phyloP scores from a whole-genome alignment of 2,888 invertebrate species.

The Drosophila pseudotakahashii region DNA sequence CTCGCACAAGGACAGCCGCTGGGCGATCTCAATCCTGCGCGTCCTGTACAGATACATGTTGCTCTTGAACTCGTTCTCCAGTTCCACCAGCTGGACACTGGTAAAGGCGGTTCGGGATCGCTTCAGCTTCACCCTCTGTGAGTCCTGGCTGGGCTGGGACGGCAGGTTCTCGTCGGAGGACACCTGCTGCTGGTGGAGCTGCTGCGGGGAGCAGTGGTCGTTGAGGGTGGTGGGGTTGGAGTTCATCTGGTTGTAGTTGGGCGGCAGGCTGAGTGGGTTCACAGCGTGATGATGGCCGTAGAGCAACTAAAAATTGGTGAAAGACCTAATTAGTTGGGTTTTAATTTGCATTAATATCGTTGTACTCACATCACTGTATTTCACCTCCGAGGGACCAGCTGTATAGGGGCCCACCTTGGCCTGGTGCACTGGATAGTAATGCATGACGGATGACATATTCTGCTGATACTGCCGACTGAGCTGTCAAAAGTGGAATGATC shows the following conservation, averaged over 20 bases:
- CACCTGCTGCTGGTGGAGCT: slow-evolving; percentile 43
- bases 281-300: slow-evolving; percentile 46
- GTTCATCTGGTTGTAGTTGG: slow-evolving; percentile 27
- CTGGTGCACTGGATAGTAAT: slow-evolving; percentile 73
- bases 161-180: slow-evolving; percentile 66
- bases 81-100: slow-evolving; percentile 96
- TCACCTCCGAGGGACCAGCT: slow-evolving; percentile 45
- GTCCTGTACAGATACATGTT: slow-evolving; percentile 97
- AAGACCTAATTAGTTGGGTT: not conserved
- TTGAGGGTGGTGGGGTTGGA: slow-evolving; percentile 26
- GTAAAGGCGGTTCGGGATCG: slow-evolving; percentile 95
- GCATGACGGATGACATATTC: slow-evolving; percentile 72
- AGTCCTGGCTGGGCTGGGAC: slow-evolving; percentile 53
- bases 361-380: slow-evolving; percentile 62
- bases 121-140: slow-evolving; percentile 65
- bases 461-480: slow-evolving; percentile 32
- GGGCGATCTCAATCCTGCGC: slow-evolving; percentile 97
- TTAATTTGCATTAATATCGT: fast-evolving
- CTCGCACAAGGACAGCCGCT: slow-evolving; percentile 94
- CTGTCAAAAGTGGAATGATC: slow-evolving; percentile 60
- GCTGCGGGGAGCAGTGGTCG: slow-evolving; percentile 23
- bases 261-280: slow-evolving; percentile 26
- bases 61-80: slow-evolving; percentile 98
- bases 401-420: slow-evolving; percentile 56
- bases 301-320: slow-evolving; percentile 1